Evolutionary conservation across 2,888 invertebrate species (phyloP), one percentile per base, ranked within the genome.

Genomic region (Lasioglossum oenotherae): DNA sequence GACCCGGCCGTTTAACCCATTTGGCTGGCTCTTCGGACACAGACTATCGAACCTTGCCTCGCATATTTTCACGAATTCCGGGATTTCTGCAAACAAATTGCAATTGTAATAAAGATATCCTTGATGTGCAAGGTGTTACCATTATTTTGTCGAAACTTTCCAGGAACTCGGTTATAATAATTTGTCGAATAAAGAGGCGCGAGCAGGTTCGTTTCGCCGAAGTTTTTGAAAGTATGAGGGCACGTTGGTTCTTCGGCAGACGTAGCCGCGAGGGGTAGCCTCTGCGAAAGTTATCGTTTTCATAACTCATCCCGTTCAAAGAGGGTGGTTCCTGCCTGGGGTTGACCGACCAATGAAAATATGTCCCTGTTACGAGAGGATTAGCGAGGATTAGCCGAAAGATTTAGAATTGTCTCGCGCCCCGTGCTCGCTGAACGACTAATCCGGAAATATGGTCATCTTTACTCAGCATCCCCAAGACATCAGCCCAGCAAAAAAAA

Each of bases 351-450:
- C 89, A 89, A 89, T 92, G 90, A 90, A 93, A 93, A 93, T 94
- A 94, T 92, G 93, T 91, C 92, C 89, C 89, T 91, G 93, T 94
- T 94, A 93, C 92, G 90, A 91, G 87, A 88, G 93, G 92, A 94
- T 94, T 93, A 92, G 89, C 91, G 84, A 78, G 93, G 92, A 92
- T 94, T 94, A 93, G 88, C 82, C 49, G 74, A 84, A 90, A 92
- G 93, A 94, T 94, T 94, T 94, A 93, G 91, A 89, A 85, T 92
- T 88, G 92, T 92, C 93, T 92, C 81, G 53, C 81, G 81, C 80
- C 84, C 84, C 23, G 27, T 44, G 78, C 80, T 78, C 87, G 91
- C 90, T 93, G 89, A 93, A 88, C 88, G 84, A 88, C 91, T 93
- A 89, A 93, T 92, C 92, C 91, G 83, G 80, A 92, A 91, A 91